Conservation (phyloP, 2,113 vertebrate species). For the Nansenia antarctica region DNA sequence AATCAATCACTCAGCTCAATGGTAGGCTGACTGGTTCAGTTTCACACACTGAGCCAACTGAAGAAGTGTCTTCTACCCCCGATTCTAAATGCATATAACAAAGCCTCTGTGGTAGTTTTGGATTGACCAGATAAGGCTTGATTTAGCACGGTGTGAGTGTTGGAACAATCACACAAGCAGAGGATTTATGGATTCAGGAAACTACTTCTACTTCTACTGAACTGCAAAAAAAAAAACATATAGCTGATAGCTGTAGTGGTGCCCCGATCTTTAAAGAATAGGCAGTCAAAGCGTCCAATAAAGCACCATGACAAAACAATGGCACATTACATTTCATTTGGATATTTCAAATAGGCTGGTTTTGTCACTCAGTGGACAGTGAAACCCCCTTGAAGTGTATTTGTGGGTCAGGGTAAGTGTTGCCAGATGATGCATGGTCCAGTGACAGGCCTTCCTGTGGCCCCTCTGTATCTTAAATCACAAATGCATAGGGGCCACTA, state of each 20-base stretch:
- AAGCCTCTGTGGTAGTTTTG: slow-evolving; percentile 1
- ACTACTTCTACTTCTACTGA: too few relatives aligned
- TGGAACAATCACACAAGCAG: slow-evolving; percentile 37
- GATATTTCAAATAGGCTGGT: neutral
- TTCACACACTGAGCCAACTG: neutral
- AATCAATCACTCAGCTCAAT: slow-evolving; percentile 27
- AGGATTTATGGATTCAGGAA: slow-evolving; percentile 48
- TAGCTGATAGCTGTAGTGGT: too few relatives aligned
- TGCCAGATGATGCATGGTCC: slow-evolving; percentile 11
- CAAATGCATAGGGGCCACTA: neutral
- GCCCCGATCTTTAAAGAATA: too few relatives aligned
- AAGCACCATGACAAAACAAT: neutral
- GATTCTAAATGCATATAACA: neutral
- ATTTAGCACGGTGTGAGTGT: slow-evolving; percentile 11
- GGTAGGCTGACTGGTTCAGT: slow-evolving; percentile 20
- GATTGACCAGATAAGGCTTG: slow-evolving; percentile 36
- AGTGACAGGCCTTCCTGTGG: slow-evolving; percentile 13
- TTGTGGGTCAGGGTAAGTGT: neutral
- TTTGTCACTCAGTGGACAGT: neutral
- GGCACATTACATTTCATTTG: neutral
- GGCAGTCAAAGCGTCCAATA: neutral
- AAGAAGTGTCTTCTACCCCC: neutral
- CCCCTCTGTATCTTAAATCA: slow-evolving; percentile 16
- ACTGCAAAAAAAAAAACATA: too few relatives aligned
- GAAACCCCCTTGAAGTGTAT: neutral